phyloP scores from a whole-genome alignment of 53 echinoderm and acorn worm genomes.

The Stichopus horrens region DNA sequence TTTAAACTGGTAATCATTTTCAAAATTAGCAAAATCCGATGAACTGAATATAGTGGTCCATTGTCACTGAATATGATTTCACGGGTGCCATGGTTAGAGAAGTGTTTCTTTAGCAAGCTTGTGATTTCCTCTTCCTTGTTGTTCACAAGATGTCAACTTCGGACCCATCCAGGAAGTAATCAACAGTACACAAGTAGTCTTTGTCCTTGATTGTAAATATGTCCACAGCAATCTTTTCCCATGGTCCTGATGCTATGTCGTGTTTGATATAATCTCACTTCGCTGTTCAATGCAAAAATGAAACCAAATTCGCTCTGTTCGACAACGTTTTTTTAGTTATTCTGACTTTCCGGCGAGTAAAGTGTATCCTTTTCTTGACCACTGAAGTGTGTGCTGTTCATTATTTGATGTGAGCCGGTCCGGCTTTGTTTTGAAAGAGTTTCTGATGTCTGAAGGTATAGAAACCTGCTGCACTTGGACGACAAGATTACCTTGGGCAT shows the following conservation, averaged over 20 bases:
- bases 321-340: too few relatives aligned
- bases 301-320: too few relatives aligned
- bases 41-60: constrained; percentile 57
- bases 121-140: constrained; percentile 57
- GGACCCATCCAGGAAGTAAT: constrained; percentile 62
- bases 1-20: constrained; percentile 42
- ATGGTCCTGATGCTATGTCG: constrained; percentile 54
- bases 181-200: constrained; percentile 64
- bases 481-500: background rate
- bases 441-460: constrained; percentile 1
- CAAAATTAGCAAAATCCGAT: constrained; percentile 52
- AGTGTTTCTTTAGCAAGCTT: constrained; percentile 49
- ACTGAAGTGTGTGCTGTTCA: too few relatives aligned
- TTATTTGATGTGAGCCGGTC: constrained; percentile 16
- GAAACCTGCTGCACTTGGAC: constrained; percentile 17
- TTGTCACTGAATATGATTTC: constrained; percentile 49
- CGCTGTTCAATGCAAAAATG: too few relatives aligned
- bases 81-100: constrained; percentile 52
- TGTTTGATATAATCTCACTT: too few relatives aligned
- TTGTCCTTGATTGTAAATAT: constrained; percentile 48
- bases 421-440: too few relatives aligned
- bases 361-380: too few relatives aligned
- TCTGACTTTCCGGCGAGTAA: too few relatives aligned
- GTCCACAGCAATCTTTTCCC: constrained; percentile 59
- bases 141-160: constrained; percentile 54